Evolutionary conservation across 1,140 invertebrate species (phyloP).

Genomic region (Hestina assimilis): DNA sequence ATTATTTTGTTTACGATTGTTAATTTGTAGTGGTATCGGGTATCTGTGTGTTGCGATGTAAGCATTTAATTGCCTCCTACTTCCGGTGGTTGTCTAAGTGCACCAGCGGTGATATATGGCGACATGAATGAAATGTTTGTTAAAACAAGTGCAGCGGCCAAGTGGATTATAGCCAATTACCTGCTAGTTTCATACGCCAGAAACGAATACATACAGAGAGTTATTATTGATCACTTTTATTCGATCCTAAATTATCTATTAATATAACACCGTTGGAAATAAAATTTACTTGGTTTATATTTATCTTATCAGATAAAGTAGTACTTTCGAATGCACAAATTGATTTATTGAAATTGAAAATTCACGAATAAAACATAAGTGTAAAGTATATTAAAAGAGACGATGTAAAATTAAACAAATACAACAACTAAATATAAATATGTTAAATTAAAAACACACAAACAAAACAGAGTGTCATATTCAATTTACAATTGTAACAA

Average conservation of each 20-base stretch:
- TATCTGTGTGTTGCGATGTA: neutral
- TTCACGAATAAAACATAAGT: too few species aligned
- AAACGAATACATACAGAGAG: neutral
- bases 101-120: conserved; percentile 22
- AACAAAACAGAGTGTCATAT: conserved; percentile 19
- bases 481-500: conserved; percentile 14
- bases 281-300: too few species aligned
- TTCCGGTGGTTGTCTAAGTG: conserved; percentile 13
- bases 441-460: neutral
- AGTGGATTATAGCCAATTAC: conserved; percentile 27
- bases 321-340: too few species aligned
- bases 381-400: too few species aligned
- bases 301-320: too few species aligned
- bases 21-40: neutral
- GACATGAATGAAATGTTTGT: conserved; percentile 30
- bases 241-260: neutral
- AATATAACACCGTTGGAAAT: too few species aligned
- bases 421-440: neutral
- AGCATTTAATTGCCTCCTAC: conserved; percentile 18
- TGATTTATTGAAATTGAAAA: too few species aligned
- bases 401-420: neutral
- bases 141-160: conserved; percentile 12
- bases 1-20: too few species aligned
- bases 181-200: conserved; percentile 16
- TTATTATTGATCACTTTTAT: conserved; percentile 9